Conservation (phyloP, 2,888 invertebrate species). For the Lasioglossum vierecki region DNA sequence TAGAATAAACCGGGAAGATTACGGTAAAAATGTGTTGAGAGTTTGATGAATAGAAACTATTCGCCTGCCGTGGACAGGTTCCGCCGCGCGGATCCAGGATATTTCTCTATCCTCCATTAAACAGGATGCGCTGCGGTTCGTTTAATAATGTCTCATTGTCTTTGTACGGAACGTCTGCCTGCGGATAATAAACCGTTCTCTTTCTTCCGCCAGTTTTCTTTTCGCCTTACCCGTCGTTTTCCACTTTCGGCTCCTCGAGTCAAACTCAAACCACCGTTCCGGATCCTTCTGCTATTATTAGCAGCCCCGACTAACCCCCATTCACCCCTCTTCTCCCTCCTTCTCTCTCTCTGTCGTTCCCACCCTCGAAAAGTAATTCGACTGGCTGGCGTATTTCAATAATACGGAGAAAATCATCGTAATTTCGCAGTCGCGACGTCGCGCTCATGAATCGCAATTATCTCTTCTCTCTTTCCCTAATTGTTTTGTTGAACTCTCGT, state of each 20-base stretch:
- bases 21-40: not conserved
- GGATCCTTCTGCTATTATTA: constrained; percentile 52
- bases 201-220: constrained; percentile 32
- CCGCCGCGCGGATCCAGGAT: not conserved
- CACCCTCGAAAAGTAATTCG: constrained; percentile 52
- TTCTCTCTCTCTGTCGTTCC: not conserved
- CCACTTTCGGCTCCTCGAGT: constrained; percentile 52
- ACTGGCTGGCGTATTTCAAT: constrained; percentile 52
- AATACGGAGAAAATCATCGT: constrained; percentile 54
- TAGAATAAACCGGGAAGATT: not conserved
- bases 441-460: constrained; percentile 54
- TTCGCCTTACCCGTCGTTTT: constrained; percentile 30
- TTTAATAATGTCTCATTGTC: constrained; percentile 69
- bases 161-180: constrained; percentile 50
- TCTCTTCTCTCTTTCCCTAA: constrained; percentile 24
- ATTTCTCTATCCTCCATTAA: constrained; percentile 34
- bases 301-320: constrained; percentile 25
- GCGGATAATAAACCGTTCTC: constrained; percentile 62
- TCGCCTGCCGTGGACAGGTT: not conserved
- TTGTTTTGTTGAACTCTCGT: constrained; percentile 50
- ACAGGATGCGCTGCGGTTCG: constrained; percentile 42
- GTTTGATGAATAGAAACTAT: not conserved
- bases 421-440: constrained; percentile 48
- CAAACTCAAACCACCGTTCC: constrained; percentile 44
- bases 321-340: not conserved